phyloP scores from a whole-genome alignment of 2,888 invertebrate genomes.

The Xiphydria camelus region DNA sequence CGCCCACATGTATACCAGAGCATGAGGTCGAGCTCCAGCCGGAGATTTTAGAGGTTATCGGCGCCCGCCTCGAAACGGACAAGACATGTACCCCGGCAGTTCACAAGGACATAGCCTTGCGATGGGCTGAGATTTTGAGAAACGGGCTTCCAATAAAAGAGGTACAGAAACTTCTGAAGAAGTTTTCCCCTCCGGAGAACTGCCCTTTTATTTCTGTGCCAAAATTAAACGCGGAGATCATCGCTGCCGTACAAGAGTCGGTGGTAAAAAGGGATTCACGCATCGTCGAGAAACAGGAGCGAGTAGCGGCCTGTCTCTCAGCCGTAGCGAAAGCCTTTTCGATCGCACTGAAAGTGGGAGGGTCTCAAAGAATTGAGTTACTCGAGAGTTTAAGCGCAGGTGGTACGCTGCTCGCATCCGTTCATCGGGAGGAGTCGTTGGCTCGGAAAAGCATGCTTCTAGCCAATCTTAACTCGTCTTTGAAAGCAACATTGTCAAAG shows the following conservation, averaged over 20 bases:
- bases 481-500: background rate
- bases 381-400: slow-evolving; percentile 10
- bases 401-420: slow-evolving; percentile 7
- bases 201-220: slow-evolving; percentile 10
- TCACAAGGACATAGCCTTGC: slow-evolving; percentile 9
- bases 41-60: slow-evolving; percentile 1
- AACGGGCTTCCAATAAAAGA: slow-evolving; percentile 14
- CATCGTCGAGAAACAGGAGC: slow-evolving; percentile 17
- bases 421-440: slow-evolving; percentile 14
- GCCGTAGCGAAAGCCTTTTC: slow-evolving; percentile 10
- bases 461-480: background rate
- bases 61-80: background rate
- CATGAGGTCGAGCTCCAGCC: slow-evolving; percentile 1
- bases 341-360: slow-evolving; percentile 3
- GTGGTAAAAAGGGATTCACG: slow-evolving; percentile 11
- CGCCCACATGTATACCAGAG: too few species aligned
- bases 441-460: slow-evolving; percentile 6
- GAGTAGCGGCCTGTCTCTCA: slow-evolving; percentile 11
- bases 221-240: slow-evolving; percentile 13
- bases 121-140: slow-evolving; percentile 17
- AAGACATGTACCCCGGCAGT: background rate
- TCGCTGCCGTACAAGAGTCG: slow-evolving; percentile 12
- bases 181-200: slow-evolving; percentile 14
- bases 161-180: slow-evolving; percentile 9
- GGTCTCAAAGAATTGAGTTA: slow-evolving; percentile 3